phyloP scores from a whole-genome alignment of 2,888 invertebrate species.

The Fragum sueziense region DNA sequence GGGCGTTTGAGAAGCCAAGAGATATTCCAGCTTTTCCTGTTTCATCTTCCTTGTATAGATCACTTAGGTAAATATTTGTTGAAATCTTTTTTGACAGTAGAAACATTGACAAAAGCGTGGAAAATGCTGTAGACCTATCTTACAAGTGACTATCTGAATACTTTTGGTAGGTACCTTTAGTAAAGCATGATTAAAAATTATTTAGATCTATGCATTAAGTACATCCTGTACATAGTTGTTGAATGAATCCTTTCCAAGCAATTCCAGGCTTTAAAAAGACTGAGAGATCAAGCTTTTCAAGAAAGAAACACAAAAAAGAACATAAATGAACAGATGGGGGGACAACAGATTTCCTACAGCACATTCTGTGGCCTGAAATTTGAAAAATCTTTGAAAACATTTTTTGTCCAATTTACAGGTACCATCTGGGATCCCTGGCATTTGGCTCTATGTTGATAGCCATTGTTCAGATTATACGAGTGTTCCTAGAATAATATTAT shows the following conservation, averaged over 20 bases:
- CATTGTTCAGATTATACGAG: slow-evolving; percentile 92
- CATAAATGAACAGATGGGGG: too few species aligned
- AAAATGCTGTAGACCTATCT: too few species aligned
- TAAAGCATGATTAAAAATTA: background rate
- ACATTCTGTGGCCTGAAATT: too few species aligned
- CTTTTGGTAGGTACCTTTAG: background rate
- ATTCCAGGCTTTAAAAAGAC: too few species aligned
- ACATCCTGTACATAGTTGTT: background rate
- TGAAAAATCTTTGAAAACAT: too few species aligned
- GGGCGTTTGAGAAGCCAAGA: slow-evolving; percentile 90
- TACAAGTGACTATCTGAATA: too few species aligned
- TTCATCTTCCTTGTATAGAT: slow-evolving; percentile 87
- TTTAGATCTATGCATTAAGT: background rate
- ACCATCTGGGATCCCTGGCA: slow-evolving; percentile 94
- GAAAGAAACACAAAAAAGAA: too few species aligned
- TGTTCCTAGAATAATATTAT: slow-evolving; percentile 89
- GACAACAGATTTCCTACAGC: too few species aligned
- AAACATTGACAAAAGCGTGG: background rate
- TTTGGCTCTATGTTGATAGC: slow-evolving; percentile 96
- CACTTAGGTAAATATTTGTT: slow-evolving; percentile 76
- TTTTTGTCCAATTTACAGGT: slow-evolving; percentile 86
- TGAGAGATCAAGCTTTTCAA: too few species aligned
- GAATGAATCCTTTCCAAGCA: too few species aligned
- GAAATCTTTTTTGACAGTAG: too few species aligned
- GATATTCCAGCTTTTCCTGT: slow-evolving; percentile 94